Evolutionary conservation across 35 echinoderm and acorn worm genomes (phyloP), one percentile per base, ranked within the genome.

Genomic region (Holothuria glaberrima): DNA sequence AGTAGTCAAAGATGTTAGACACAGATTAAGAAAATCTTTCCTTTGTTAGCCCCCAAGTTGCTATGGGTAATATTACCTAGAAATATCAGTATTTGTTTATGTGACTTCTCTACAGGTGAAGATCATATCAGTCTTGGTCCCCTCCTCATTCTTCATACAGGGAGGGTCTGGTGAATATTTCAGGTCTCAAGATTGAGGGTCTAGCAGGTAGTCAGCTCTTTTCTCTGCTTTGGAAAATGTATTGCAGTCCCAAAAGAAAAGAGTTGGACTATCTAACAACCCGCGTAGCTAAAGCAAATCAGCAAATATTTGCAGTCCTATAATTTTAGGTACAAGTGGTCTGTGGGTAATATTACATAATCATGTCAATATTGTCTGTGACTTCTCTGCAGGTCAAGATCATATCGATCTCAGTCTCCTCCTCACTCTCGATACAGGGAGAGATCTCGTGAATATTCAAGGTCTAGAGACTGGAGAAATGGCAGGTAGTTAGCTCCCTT

Each of bases 361-460:
- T 54, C 3, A 27, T 69, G 9, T 69, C 66, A 69, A 69, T 33
- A 27, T n/a, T 75, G 31, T 75, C 14, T 32, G 44, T 75, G 71
- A 24, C 30, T 75, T 75, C 33, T 75, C 71, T 75, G 71, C 71
- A 75, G 71, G 71, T 69, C 66, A 69, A 69, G 66, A 22, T 75
- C 71, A 9, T 54, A 54, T 14, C 50, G 50, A 54, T 54, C 50
- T 14, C 50, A 54, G 50, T 54, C 50, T 54, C 50, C 50, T 54
- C 50, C 50, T 45, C 18, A 75, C 34, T 75, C 71, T 21, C 44
- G 21, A 75, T 45, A 75, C 44, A 32, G 71, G 44, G 34, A 75
- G 22, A 38, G 33, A 14, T 22, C 5, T 13, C 50, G 1, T 54
- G 50, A 54, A 54, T 75, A 32, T 32, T 75, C 71, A 75, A 32